Evolutionary conservation across 92 coral and sea anemone genomes (phyloP).

Genomic region (Pocillopora meandrina): DNA sequence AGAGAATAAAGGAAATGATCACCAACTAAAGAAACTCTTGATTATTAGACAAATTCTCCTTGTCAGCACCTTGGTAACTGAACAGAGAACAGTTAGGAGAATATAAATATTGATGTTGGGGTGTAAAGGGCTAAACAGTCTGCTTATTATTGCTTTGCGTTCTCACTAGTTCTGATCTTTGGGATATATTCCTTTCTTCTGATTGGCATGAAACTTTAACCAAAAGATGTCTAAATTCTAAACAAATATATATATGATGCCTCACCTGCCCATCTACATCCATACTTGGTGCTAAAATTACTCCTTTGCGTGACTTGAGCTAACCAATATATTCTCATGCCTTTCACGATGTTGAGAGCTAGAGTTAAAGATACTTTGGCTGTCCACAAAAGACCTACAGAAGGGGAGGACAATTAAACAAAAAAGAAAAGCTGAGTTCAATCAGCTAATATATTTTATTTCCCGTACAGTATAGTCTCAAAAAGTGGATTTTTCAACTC

Average conservation of each 20-base stretch:
- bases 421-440: not conserved
- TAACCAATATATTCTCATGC: constrained; percentile 64
- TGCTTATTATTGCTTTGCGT: no score
- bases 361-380: constrained; percentile 60
- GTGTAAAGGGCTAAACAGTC: no score
- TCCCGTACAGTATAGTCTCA: not conserved
- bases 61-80: no score
- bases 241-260: not conserved
- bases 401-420: not conserved
- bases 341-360: constrained; percentile 47
- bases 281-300: constrained; percentile 61
- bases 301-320: constrained; percentile 48
- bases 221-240: not conserved
- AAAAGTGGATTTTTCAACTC: no score
- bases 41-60: no score
- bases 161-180: no score
- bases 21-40: no score
- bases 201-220: no score
- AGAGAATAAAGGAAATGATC: no score
- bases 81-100: no score
- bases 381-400: constrained; percentile 61
- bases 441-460: not conserved
- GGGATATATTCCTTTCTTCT: no score
- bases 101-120: no score
- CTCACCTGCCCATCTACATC: constrained; percentile 91